These are phyloP conservation scores for Coracias cyanogaster DNA, from an alignment of 2,797 vertebrate genomes.

Conservation along the genomic window DNA sequence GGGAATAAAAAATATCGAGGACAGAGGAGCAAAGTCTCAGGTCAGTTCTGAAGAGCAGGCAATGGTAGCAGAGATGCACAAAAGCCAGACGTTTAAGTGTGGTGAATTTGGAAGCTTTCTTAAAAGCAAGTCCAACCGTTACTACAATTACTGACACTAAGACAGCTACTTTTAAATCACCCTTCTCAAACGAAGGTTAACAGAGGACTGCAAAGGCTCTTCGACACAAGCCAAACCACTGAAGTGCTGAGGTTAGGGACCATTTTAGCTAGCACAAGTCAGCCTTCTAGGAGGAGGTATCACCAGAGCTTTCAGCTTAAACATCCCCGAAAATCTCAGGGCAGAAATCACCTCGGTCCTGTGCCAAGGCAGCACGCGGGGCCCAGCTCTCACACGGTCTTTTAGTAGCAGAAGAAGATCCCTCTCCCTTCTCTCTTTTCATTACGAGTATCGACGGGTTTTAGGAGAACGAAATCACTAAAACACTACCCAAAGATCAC, in stretches of 20 bases:
- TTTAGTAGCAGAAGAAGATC: no score
- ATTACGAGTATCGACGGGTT: background rate
- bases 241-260: no score
- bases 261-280: no score
- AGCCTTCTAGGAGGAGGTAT: no score
- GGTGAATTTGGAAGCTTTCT: background rate
- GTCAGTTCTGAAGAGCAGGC: background rate
- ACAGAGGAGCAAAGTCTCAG: slow-evolving; percentile 28
- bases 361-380: no score
- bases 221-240: no score
- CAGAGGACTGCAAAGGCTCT: background rate
- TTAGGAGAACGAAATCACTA: background rate
- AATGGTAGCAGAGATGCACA: background rate
- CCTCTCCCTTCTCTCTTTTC: background rate
- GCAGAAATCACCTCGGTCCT: no score
- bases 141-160: background rate
- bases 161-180: background rate
- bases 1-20: background rate
- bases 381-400: no score
- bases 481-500: background rate
- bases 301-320: no score
- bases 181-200: background rate
- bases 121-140: background rate
- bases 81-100: background rate
- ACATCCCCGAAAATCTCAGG: no score